Conservation (phyloP, 2,113 vertebrate genomes). For the Montifringilla adamsi region DNA sequence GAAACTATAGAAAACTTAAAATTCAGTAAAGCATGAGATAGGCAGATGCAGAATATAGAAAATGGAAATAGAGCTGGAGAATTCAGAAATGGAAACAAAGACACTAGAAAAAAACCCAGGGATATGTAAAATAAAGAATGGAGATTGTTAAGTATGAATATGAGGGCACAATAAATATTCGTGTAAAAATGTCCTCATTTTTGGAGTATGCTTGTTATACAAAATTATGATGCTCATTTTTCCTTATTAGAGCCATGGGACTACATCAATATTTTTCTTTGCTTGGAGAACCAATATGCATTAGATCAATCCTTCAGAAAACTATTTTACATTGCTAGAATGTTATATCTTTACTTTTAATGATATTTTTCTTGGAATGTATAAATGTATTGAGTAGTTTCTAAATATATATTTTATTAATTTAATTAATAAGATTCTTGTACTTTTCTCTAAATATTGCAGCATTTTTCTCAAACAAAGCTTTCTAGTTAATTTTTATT, state of each 20-base stretch:
- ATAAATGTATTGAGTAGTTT: neutral
- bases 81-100: neutral
- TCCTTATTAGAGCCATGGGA: neutral
- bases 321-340: neutral
- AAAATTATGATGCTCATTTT: neutral
- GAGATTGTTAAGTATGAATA: neutral
- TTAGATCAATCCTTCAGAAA: neutral
- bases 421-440: neutral
- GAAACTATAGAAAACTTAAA: neutral
- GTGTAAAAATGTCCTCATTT: neutral
- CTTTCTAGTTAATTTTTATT: neutral
- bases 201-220: neutral
- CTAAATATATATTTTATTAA: neutral
- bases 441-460: neutral
- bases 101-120: neutral
- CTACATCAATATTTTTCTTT: conserved; percentile 5
- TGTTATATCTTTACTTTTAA: neutral
- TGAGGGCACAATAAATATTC: neutral
- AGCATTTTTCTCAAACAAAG: neutral
- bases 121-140: too few relatives aligned
- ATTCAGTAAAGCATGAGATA: neutral
- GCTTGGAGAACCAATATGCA: neutral
- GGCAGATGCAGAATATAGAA: neutral
- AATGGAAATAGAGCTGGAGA: neutral
- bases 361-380: neutral